Percentiles rank a stretch among this genome's conserved stretches.
Evolutionary conservation across 2,113 vertebrate genomes (phyloP).

Genomic region (Odobenus rosmarus): DNA sequence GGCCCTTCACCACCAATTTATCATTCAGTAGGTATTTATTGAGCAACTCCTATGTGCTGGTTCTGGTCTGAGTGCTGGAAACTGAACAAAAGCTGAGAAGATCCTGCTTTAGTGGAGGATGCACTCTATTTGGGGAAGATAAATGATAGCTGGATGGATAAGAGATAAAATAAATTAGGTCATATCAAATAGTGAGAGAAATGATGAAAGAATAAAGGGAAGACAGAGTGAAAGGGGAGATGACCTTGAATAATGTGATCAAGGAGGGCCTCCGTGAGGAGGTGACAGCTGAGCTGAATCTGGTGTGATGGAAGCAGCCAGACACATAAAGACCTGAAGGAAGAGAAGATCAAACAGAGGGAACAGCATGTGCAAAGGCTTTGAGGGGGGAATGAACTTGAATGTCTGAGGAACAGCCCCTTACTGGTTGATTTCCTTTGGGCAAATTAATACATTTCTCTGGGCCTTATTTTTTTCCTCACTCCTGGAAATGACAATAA

Average conservation of each 20-base stretch:
- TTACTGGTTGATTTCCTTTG: not conserved
- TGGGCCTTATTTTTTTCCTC: not conserved
- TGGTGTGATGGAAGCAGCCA: not conserved
- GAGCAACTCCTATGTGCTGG: not conserved
- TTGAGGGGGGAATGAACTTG: not conserved
- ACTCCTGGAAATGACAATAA: not conserved
- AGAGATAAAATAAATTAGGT: not conserved
- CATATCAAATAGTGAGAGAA: slow-evolving; percentile 9
- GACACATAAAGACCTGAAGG: not conserved
- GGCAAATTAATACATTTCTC: not conserved
- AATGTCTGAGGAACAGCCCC: not conserved
- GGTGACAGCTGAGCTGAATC: not conserved
- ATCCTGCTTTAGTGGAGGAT: not conserved
- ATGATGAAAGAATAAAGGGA: not conserved
- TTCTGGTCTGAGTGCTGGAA: not conserved
- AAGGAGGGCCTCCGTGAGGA: not conserved
- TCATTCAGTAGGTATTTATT: not conserved
- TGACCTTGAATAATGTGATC: not conserved
- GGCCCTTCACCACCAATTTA: not conserved
- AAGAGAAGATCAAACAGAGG: not conserved
- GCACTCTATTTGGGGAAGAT: not conserved
- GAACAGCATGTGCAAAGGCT: not conserved
- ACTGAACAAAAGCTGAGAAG: not conserved
- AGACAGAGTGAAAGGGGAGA: not conserved
- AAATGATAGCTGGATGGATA: not conserved